phyloP scores from a whole-genome alignment of 2,888 invertebrate species.

The Caenorhabditis plicata region DNA sequence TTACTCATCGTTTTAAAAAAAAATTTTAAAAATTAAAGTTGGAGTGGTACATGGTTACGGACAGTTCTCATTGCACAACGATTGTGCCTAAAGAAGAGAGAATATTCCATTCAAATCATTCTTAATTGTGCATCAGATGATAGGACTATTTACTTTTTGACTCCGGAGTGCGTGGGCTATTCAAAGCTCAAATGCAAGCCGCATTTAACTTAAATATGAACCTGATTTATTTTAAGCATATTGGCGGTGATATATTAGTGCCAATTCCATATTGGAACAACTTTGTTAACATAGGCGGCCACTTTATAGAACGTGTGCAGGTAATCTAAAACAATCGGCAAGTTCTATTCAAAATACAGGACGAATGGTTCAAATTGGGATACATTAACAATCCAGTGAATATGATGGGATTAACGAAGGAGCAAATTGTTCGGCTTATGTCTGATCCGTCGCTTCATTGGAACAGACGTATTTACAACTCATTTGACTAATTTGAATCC shows the following conservation, averaged over 20 bases:
- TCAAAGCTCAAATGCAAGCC: too few relatives aligned
- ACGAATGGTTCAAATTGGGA: slow-evolving; percentile 37
- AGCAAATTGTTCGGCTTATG: slow-evolving; percentile 30
- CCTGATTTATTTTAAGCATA: slow-evolving; percentile 34
- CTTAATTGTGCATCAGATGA: too few relatives aligned
- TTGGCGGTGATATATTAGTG: slow-evolving; percentile 40
- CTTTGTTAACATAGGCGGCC: slow-evolving; percentile 37
- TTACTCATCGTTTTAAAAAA: too few relatives aligned
- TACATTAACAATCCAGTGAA: slow-evolving; percentile 40
- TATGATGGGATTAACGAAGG: slow-evolving; percentile 35
- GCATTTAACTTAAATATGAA: too few relatives aligned
- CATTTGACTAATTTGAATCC: neutral
- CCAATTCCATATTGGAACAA: slow-evolving; percentile 43
- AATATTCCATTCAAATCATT: too few relatives aligned
- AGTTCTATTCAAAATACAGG: slow-evolving; percentile 9
- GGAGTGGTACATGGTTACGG: too few relatives aligned
- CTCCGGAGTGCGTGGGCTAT: too few relatives aligned
- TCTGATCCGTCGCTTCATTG: slow-evolving; percentile 35
- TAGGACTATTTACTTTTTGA: too few relatives aligned
- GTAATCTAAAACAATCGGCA: slow-evolving; percentile 3
- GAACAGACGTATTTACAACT: slow-evolving; percentile 23
- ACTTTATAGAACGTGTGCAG: slow-evolving; percentile 42
- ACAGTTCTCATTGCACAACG: too few relatives aligned
- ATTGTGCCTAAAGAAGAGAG: too few relatives aligned
- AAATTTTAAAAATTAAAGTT: too few relatives aligned